Base-by-base conservation (phyloP, 2,888 invertebrate genomes). In the Gortyna flavago region DNA sequence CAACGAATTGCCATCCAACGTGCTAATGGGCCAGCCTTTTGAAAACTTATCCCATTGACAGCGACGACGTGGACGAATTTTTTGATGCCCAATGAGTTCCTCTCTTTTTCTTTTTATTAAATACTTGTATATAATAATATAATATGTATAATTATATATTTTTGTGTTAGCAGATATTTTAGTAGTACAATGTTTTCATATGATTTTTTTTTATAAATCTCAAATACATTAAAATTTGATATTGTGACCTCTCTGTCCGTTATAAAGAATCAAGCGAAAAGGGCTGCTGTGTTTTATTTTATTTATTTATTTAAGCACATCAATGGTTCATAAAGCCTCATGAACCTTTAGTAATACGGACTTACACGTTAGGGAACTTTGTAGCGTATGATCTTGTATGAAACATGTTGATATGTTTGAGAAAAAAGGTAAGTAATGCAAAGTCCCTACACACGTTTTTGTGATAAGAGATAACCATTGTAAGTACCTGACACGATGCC, bases 321-420 rank as follows among this genome's bases (percentile, higher is more conserved):
- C 29, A 59, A 16, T 59, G 7, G 29, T 59, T 59, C 7, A 32
- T 32, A 59, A 59, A 18, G 18, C 29, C 29, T 59, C 18, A 13
- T 16, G 1, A 13, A 6, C 1, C 59, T 16, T 29, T 51, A 25
- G 7, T 29, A 59, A 59, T 6, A 59, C 16, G 29, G 29, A 29
- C 59, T 13, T 13, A 16, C 29, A 54, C 4, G 9, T 16, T 25
- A 29, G 71, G 25, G 9, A 38, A 48, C 57, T 4, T 25, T 25
- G 5, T 18, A 69, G 51, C 9, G 8, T 61, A 38, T 62, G 21
- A 48, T 44, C 44, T 59, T 57, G 16, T 29, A 29, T 18, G 18
- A 38, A 13, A 57, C 2, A 18, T 44, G 41, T 38, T 51, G 48
- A 77, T 32, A 77, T 41, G 41, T n/a, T 48, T 77, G 21, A 54